Conservation (phyloP, 2,888 invertebrate genomes). For the Dromius quadrimaculatus region DNA sequence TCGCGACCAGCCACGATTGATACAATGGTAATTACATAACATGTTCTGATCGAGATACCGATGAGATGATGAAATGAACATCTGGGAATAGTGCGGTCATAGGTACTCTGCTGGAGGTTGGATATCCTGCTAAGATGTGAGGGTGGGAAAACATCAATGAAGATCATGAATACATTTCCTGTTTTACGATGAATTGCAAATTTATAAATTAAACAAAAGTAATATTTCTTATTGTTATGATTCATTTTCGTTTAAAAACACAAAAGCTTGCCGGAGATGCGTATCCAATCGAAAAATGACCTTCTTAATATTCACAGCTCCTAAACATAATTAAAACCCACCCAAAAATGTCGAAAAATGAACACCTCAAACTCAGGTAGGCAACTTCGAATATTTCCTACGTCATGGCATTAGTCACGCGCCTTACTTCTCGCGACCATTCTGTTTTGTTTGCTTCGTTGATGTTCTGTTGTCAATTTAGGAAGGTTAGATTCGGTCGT, state of each 20-base stretch:
- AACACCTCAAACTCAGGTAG: constrained; percentile 34
- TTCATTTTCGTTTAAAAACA: constrained; percentile 13
- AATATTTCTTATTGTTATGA: not conserved
- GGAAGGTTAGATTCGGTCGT: constrained; percentile 25
- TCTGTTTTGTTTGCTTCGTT: constrained; percentile 17
- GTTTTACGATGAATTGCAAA: not conserved
- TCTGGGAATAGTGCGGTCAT: constrained; percentile 1
- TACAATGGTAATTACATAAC: constrained; percentile 50
- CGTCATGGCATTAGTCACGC: constrained; percentile 24
- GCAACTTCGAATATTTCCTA: constrained; percentile 8
- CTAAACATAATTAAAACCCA: constrained; percentile 21
- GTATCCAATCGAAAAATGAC: constrained; percentile 11
- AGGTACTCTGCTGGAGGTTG: not conserved
- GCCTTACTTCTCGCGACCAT: constrained; percentile 30
- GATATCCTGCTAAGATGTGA: not conserved
- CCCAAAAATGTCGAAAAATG: constrained; percentile 32
- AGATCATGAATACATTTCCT: not conserved
- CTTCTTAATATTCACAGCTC: constrained; percentile 27
- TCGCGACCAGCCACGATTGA: constrained; percentile 33
- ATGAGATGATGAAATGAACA: too few species aligned
- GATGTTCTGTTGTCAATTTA: constrained; percentile 31
- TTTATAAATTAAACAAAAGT: not conserved
- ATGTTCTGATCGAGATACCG: constrained; percentile 24
- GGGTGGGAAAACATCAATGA: too few species aligned
- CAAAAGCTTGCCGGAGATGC: constrained; percentile 10